Evolutionary conservation across 64 coral and sea anemone genomes (phyloP).

Genomic region (Hydrozoanthus tunicans): DNA sequence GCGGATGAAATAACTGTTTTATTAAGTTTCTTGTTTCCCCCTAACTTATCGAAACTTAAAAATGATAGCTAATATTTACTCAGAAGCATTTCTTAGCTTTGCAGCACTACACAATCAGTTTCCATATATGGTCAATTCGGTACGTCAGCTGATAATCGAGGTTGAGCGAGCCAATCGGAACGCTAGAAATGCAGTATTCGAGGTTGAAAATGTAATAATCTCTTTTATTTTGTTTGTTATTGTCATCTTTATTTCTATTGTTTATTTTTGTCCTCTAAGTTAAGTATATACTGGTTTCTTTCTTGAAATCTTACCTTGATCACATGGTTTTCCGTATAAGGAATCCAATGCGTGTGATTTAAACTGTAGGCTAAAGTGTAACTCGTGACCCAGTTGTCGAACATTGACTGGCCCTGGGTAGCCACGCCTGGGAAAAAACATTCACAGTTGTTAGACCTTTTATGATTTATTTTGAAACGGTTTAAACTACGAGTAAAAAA

Average conservation of each 20-base stretch:
- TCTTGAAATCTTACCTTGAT: conserved; percentile 49
- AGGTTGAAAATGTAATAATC: too few species aligned
- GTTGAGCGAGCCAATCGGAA: too few species aligned
- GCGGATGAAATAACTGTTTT: too few species aligned
- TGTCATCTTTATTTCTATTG: not conserved
- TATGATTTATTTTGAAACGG: too few species aligned
- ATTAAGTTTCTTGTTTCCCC: too few species aligned
- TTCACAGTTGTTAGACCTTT: too few species aligned
- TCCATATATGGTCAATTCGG: too few species aligned
- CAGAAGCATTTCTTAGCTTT: too few species aligned
- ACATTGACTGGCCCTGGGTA: conserved; percentile 92
- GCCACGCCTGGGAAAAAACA: conserved; percentile 61
- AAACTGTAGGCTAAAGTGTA: conserved; percentile 83
- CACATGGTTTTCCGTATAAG: conserved; percentile 58
- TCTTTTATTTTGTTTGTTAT: not conserved
- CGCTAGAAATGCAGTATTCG: too few species aligned
- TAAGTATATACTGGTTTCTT: not conserved
- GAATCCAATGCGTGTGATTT: conserved; percentile 74
- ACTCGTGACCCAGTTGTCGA: conserved; percentile 96
- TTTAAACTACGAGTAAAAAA: not conserved
- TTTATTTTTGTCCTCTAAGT: not conserved
- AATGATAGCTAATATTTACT: too few species aligned
- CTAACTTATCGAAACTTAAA: not conserved
- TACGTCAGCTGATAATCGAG: too few species aligned
- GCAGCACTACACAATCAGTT: too few species aligned